phyloP scores from a whole-genome alignment of 1,140 invertebrate species.

The Alviniconcha marisindica region DNA sequence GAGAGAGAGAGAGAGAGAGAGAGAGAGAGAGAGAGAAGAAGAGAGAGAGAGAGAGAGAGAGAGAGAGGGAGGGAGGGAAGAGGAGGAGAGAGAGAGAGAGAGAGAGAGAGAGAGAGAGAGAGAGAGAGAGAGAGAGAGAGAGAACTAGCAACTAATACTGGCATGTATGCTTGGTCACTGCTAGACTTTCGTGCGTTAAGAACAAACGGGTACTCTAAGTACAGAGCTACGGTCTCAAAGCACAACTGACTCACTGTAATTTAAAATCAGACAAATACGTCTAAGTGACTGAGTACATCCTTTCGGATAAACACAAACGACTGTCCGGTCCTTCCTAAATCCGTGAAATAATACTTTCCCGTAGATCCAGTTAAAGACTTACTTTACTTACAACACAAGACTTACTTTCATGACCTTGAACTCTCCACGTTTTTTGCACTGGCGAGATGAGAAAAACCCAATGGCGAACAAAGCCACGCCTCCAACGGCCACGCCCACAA shows the following conservation, averaged over 20 bases:
- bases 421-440: constrained; percentile 34
- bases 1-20: background rate
- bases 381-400: background rate
- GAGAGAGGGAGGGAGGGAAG: background rate
- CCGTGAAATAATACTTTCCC: too few species aligned
- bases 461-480: constrained; percentile 46
- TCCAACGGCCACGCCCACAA: constrained; percentile 46
- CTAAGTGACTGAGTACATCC: too few species aligned
- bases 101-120: background rate
- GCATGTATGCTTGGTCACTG: too few species aligned
- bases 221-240: too few species aligned
- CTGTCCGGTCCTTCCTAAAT: too few species aligned
- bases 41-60: constrained; percentile 16
- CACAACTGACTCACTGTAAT: too few species aligned
- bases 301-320: too few species aligned
- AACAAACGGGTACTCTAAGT: too few species aligned
- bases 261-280: too few species aligned
- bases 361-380: too few species aligned
- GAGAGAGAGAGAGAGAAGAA: background rate
- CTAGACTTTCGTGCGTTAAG: too few species aligned
- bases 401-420: constrained; percentile 45
- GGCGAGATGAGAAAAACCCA: constrained; percentile 37
- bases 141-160: too few species aligned
- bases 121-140: background rate
- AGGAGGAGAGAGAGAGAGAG: background rate